Percentiles rank a stretch among this genome's conserved stretches.
Evolutionary conservation across 2,797 vertebrate species (phyloP).

Genomic region (Coracias cyanogaster): DNA sequence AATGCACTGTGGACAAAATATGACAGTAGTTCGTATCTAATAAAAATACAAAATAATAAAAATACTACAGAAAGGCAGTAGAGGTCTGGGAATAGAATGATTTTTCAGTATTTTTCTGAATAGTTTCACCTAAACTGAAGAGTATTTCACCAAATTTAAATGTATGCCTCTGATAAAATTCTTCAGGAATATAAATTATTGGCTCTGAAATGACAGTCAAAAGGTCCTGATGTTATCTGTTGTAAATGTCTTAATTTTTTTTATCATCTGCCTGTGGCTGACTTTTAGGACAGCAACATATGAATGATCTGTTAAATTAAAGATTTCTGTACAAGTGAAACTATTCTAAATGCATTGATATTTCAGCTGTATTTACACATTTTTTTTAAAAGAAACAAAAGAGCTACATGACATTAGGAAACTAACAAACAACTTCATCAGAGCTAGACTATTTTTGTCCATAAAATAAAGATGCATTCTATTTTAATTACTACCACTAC

Average conservation of each 20-base stretch:
- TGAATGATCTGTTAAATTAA: neutral
- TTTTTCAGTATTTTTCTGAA: neutral
- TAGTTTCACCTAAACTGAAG: neutral
- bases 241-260: neutral
- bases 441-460: neutral
- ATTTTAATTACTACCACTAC: neutral
- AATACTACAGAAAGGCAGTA: neutral
- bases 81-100: neutral
- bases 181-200: neutral
- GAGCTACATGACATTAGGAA: neutral
- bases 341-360: neutral
- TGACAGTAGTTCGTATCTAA: neutral
- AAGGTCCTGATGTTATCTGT: neutral
- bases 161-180: neutral
- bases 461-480: neutral
- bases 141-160: neutral
- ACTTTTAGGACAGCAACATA: neutral
- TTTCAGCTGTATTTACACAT: neutral
- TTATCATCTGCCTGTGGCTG: neutral
- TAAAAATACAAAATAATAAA: slow-evolving; percentile 13
- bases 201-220: neutral
- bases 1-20: slow-evolving; percentile 31
- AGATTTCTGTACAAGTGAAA: neutral
- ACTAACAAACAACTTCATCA: neutral
- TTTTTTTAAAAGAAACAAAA: neutral